Percentiles rank a stretch among this genome's conserved stretches.
Conservation (phyloP, 2,888 invertebrate species). For the Cerastis rubricosa region DNA sequence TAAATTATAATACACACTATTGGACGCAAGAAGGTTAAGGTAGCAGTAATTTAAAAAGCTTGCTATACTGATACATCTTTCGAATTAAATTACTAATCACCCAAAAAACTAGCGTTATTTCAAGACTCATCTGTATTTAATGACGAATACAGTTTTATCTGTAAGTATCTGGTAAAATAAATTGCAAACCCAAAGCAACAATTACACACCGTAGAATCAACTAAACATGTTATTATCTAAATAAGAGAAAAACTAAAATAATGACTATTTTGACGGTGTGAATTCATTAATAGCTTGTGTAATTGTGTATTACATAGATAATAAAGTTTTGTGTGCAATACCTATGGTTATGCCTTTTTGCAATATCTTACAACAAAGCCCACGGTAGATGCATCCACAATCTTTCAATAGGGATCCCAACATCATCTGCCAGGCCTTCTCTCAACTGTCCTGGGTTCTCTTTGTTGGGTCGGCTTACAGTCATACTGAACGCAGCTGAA, state of each 20-base stretch:
- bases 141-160: background rate
- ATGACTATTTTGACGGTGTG: background rate
- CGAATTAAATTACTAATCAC: background rate
- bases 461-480: background rate
- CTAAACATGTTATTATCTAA: background rate
- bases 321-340: background rate
- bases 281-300: background rate
- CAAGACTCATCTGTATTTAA: background rate
- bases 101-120: background rate
- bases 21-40: background rate
- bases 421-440: no score
- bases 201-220: slow-evolving; percentile 9
- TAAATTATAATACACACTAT: background rate
- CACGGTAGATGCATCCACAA: background rate
- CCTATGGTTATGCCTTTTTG: background rate
- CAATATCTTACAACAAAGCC: background rate
- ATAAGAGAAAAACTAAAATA: background rate
- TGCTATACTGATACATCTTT: no score
- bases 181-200: background rate
- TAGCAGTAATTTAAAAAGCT: background rate
- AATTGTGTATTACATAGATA: background rate
- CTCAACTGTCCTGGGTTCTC: background rate
- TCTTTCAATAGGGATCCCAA: background rate
- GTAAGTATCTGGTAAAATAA: background rate
- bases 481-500: background rate